phyloP scores from a whole-genome alignment of 2,797 vertebrate genomes.

The Bothrops alternatus region DNA sequence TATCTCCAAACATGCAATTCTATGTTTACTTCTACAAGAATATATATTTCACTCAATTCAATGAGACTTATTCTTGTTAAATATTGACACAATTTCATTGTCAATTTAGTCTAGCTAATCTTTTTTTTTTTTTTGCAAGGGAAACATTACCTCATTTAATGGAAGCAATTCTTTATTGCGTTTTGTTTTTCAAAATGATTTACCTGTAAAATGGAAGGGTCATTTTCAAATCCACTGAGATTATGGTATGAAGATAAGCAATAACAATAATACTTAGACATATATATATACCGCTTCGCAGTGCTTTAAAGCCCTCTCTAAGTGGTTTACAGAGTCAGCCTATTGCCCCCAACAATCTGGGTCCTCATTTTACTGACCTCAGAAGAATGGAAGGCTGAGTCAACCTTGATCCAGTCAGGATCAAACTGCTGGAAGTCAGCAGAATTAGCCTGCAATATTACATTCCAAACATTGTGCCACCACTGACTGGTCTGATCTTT shows the following conservation, averaged over 20 bases:
- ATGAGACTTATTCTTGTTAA: not conserved
- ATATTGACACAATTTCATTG: not conserved
- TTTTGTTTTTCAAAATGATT: not conserved
- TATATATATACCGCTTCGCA: not conserved
- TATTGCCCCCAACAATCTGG: not conserved
- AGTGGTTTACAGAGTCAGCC: not conserved
- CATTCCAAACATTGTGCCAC: not conserved
- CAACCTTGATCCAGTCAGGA: not conserved
- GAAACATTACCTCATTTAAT: not conserved
- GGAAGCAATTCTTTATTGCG: not conserved
- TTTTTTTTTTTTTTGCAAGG: not conserved
- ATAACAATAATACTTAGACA: not conserved
- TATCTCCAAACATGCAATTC: not conserved
- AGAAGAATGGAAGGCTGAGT: not conserved
- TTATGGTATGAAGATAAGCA: not conserved
- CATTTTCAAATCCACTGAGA: not conserved
- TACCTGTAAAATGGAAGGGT: not conserved
- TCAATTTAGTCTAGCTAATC: not conserved
- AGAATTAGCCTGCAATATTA: not conserved
- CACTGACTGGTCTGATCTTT: not conserved
- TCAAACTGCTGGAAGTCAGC: not conserved
- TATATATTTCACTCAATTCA: not conserved
- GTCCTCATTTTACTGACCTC: not conserved
- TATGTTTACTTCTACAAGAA: no score
- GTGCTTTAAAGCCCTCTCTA: not conserved